phyloP scores from a whole-genome alignment of 2,113 vertebrate genomes.

The Penelope pileata region DNA sequence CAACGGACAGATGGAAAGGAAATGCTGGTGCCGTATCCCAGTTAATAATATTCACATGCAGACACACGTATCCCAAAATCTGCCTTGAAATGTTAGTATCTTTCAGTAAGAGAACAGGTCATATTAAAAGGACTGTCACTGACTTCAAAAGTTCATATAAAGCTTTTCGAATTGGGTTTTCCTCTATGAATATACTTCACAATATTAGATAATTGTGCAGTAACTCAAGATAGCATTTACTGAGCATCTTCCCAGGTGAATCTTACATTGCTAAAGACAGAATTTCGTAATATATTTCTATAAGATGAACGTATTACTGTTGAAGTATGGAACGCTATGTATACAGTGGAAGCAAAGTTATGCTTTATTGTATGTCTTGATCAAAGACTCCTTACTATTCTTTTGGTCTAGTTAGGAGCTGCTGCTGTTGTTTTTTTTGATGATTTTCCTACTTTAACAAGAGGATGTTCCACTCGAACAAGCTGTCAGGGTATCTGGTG shows the following conservation, averaged over 20 bases:
- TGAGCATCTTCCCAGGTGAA: background rate
- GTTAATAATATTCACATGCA: background rate
- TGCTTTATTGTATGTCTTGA: background rate
- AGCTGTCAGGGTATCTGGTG: conserved; percentile 22
- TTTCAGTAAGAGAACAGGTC: background rate
- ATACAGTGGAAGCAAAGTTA: background rate
- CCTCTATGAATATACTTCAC: background rate
- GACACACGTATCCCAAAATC: no score
- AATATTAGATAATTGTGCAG: background rate
- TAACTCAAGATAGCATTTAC: background rate
- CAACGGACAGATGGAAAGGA: background rate
- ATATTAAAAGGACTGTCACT: background rate
- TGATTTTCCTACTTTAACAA: background rate
- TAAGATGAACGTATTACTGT: background rate
- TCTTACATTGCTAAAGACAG: background rate
- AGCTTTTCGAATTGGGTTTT: background rate
- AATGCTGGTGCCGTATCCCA: background rate
- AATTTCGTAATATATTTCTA: fast-evolving
- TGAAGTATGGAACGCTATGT: background rate
- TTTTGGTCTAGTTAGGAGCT: conserved; percentile 9
- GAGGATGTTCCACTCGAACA: background rate
- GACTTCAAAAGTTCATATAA: background rate
- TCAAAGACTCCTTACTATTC: background rate
- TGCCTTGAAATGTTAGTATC: background rate
- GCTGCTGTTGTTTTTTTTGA: conserved; percentile 22